phyloP scores from a whole-genome alignment of 1,140 invertebrate species.

The Chrysomallon squamiferum region DNA sequence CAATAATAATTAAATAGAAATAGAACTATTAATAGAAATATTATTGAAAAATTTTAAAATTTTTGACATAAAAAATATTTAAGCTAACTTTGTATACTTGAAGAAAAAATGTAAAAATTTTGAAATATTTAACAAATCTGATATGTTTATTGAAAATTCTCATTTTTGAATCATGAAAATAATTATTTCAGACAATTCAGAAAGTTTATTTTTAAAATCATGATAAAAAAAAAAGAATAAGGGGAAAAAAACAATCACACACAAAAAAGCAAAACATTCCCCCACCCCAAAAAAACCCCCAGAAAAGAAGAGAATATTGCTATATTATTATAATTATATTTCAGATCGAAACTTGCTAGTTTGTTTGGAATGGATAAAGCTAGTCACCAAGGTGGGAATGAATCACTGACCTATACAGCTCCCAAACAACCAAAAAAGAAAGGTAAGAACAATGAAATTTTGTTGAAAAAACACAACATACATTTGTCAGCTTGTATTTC shows the following conservation, averaged over 20 bases:
- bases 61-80: background rate
- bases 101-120: background rate
- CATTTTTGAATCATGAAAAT: too few species aligned
- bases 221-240: background rate
- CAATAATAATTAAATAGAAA: too few species aligned
- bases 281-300: background rate
- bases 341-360: constrained; percentile 54
- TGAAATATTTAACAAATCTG: background rate
- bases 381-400: constrained; percentile 51
- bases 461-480: background rate
- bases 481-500: too few species aligned
- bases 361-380: constrained; percentile 59
- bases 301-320: background rate
- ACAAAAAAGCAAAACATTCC: background rate
- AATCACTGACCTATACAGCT: constrained; percentile 63
- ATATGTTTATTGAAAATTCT: background rate
- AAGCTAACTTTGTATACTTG: background rate
- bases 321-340: too few species aligned
- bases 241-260: background rate
- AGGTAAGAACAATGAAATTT: constrained; percentile 20
- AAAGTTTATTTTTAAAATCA: too few species aligned
- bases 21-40: too few species aligned
- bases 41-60: background rate
- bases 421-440: constrained; percentile 63
- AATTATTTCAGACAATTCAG: too few species aligned